These are phyloP conservation scores for Synanceia verrucosa DNA, from an alignment of 2,797 vertebrate genomes.

Conservation along the genomic window DNA sequence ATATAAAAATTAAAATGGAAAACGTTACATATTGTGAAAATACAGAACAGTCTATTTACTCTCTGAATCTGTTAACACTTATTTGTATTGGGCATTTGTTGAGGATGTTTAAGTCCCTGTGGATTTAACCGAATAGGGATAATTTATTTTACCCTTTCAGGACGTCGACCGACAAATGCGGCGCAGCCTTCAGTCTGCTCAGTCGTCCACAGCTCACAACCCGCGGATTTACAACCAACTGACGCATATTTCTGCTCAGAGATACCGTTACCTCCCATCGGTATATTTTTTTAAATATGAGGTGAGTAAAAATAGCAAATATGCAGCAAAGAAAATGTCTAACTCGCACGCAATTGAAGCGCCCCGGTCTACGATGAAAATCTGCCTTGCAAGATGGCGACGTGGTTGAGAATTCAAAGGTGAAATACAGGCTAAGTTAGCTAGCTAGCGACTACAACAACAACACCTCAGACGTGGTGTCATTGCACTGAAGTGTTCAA, in stretches of 20 bases:
- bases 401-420: conserved; percentile 83
- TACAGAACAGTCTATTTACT: accelerated
- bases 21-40: not conserved
- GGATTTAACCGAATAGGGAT: not conserved
- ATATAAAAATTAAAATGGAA: conserved; percentile 45
- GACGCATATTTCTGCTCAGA: conserved; percentile 27
- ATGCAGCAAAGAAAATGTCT: conserved; percentile 28
- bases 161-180: conserved; percentile 82
- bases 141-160: conserved; percentile 64
- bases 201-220: conserved; percentile 72
- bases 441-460: conserved; percentile 66
- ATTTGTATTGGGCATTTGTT: not conserved
- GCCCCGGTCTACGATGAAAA: conserved; percentile 68
- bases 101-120: accelerated
- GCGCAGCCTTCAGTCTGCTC: conserved; percentile 80
- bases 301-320: conserved; percentile 73
- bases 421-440: conserved; percentile 79
- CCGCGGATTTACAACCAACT: conserved; percentile 77
- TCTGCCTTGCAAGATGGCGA: conserved; percentile 87
- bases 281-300: conserved; percentile 70
- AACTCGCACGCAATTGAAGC: conserved; percentile 57
- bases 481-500: not conserved
- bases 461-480: conserved; percentile 28
- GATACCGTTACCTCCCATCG: conserved; percentile 42
- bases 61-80: accelerated